Percentiles rank a stretch among this genome's conserved stretches.
Conservation (phyloP, 2,888 invertebrate species). For the Agrotis segetum region DNA sequence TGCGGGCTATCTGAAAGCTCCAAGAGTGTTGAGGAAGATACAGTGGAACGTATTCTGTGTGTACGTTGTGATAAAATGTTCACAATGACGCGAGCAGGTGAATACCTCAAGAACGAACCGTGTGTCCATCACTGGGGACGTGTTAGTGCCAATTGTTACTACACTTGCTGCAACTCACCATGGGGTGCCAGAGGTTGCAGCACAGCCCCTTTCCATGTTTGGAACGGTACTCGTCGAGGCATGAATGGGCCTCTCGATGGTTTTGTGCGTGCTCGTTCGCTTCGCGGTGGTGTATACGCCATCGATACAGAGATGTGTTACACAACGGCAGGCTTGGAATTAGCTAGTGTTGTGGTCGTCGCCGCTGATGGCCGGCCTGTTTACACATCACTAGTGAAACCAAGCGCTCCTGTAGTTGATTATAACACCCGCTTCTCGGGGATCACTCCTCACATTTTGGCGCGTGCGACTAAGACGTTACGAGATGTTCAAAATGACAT, state of each 20-base stretch:
- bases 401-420: slow-evolving; percentile 96
- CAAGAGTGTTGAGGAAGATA: slow-evolving; percentile 90
- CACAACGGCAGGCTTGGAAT: slow-evolving; percentile 96
- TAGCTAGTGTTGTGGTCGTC: slow-evolving; percentile 97
- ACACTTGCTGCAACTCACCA: slow-evolving; percentile 92
- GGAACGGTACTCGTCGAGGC: slow-evolving; percentile 93
- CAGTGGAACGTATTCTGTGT: slow-evolving; percentile 91
- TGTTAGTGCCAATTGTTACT: slow-evolving; percentile 90
- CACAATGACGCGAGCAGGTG: slow-evolving; percentile 93
- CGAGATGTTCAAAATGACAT: slow-evolving; percentile 96
- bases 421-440: slow-evolving; percentile 99
- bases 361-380: slow-evolving; percentile 93
- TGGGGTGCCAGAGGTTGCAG: slow-evolving; percentile 92
- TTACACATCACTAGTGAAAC: slow-evolving; percentile 96
- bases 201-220: slow-evolving; percentile 93
- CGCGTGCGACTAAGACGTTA: slow-evolving; percentile 93
- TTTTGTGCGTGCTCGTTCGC: slow-evolving; percentile 91
- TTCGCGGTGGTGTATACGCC: slow-evolving; percentile 93
- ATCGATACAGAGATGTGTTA: slow-evolving; percentile 99
- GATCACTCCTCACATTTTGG: slow-evolving; percentile 92
- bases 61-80: slow-evolving; percentile 94
- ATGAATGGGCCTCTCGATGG: slow-evolving; percentile 94
- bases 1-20: slow-evolving; percentile 89
- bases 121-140: slow-evolving; percentile 98
- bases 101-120: slow-evolving; percentile 93